These are phyloP conservation scores for Lasioglossum albipes DNA, from an alignment of 1,140 invertebrate species.

Conservation along the genomic window DNA sequence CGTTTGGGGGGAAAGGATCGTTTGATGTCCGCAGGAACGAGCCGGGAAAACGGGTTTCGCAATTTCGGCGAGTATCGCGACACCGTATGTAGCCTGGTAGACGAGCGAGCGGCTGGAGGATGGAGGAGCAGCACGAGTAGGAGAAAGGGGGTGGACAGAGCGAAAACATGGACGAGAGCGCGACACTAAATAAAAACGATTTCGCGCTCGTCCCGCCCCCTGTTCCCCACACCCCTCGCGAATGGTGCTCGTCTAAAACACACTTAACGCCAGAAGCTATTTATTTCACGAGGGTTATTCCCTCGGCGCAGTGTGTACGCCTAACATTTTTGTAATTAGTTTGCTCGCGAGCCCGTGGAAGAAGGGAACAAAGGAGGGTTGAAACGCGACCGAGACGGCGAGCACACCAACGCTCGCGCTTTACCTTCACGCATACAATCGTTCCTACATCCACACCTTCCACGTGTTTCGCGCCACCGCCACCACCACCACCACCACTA, in stretches of 20 bases:
- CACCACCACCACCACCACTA: background rate
- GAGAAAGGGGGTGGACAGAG: background rate
- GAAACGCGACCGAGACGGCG: constrained; percentile 50
- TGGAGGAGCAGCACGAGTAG: too few relatives aligned
- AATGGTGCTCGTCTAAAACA: constrained; percentile 48
- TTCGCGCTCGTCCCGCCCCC: constrained; percentile 21
- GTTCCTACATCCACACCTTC: too few relatives aligned
- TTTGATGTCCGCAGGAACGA: background rate
- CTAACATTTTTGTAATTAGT: constrained; percentile 73
- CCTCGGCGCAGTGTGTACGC: constrained; percentile 42
- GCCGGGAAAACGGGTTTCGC: background rate
- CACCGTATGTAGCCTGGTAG: background rate
- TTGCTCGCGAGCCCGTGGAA: constrained; percentile 61
- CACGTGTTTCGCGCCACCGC: background rate
- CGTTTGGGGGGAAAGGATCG: background rate
- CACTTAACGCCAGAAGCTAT: constrained; percentile 64
- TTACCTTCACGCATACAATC: too few relatives aligned
- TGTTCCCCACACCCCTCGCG: background rate
- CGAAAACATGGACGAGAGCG: constrained; percentile 21
- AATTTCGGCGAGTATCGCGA: background rate
- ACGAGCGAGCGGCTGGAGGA: too few relatives aligned
- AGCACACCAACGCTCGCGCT: background rate
- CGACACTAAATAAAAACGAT: constrained; percentile 48
- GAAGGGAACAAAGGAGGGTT: constrained; percentile 52
- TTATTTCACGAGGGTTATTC: constrained; percentile 67